Base-by-base conservation (phyloP, 2,797 vertebrate species). In the Paguma larvata region DNA sequence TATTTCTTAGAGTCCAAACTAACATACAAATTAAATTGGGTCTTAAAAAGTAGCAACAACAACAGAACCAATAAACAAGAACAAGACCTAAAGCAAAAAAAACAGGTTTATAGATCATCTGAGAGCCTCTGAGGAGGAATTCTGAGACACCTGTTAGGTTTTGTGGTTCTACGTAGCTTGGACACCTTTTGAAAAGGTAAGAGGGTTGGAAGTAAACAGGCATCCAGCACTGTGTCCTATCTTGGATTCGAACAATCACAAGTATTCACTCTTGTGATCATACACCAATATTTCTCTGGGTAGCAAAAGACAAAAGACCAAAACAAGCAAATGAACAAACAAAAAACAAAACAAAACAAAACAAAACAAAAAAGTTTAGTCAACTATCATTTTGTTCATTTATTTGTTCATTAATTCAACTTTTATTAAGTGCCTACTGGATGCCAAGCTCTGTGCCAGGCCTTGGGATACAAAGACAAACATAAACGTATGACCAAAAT, bases 31-130 rank as follows among this genome's bases (percentile, higher is more conserved):
- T 86, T 56, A 92, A 90, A 67, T 0, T 87, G 23, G 8, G 21
- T 68, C 94, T 86, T 90, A 78, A 83, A 90, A 83, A 75, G 59
- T 6, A 96, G 59, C 59, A 95, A 41, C 27, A 51, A 48, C 32
- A 73, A 73, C 15, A 92, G 89, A 94, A 89, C 25, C 34, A 84
- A 65, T 12, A 44, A 79, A 85, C 16, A 93, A 41, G 16, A 65
- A 62, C 27, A 83, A 89, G 75, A 80, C 10, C 9, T 80, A 67
- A 85, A 88, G 48, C 15, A 44, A 53, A 73, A 73, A 38, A 51
- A 9, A 59, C 25, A 75, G 41, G 30, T 25, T 46, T 48, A 34
- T 32, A 27, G 25, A 34, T 83, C 62, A 62, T 80, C 53, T 13
- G 78, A 94, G 63, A 92, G 51, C 4, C 32, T 63, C 30, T 8